These are phyloP conservation scores for Leptopilina myrica DNA, from an alignment of 2,888 invertebrate genomes.

Conservation along the genomic window DNA sequence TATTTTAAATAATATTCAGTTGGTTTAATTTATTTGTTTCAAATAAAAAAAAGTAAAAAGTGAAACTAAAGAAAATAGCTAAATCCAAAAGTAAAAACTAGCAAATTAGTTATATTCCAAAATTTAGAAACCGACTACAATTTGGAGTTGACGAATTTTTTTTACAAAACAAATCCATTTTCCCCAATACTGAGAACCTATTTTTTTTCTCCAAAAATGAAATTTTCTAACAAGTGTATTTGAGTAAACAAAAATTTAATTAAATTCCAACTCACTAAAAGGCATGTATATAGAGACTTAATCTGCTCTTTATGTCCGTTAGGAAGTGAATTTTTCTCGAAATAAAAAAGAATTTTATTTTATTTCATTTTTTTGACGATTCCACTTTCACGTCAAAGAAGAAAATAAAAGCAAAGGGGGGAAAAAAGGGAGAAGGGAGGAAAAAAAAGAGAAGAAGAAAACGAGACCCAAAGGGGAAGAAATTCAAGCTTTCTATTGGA, in stretches of 20 bases:
- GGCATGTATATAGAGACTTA: neutral
- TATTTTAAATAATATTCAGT: too few relatives aligned
- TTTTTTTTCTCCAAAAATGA: too few relatives aligned
- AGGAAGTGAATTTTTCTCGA: neutral
- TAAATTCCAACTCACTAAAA: neutral
- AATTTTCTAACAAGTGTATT: too few relatives aligned
- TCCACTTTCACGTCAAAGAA: constrained; percentile 53
- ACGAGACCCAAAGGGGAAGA: neutral
- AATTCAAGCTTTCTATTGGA: constrained; percentile 19
- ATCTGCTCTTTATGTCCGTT: neutral
- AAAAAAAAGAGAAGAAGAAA: constrained; percentile 11
- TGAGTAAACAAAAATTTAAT: neutral
- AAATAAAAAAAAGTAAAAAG: too few relatives aligned
- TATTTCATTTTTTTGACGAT: constrained; percentile 20
- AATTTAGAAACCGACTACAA: too few relatives aligned
- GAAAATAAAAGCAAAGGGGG: constrained; percentile 12
- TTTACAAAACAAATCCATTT: too few relatives aligned
- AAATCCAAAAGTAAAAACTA: too few relatives aligned
- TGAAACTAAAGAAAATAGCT: too few relatives aligned
- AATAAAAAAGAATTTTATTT: neutral
- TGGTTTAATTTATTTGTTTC: too few relatives aligned
- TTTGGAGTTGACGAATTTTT: neutral
- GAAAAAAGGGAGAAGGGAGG: neutral
- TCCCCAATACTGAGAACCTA: too few relatives aligned
- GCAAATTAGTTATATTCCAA: too few relatives aligned